Base-by-base conservation (phyloP, 2,888 invertebrate species). In the Trileptium ribeirensis region DNA sequence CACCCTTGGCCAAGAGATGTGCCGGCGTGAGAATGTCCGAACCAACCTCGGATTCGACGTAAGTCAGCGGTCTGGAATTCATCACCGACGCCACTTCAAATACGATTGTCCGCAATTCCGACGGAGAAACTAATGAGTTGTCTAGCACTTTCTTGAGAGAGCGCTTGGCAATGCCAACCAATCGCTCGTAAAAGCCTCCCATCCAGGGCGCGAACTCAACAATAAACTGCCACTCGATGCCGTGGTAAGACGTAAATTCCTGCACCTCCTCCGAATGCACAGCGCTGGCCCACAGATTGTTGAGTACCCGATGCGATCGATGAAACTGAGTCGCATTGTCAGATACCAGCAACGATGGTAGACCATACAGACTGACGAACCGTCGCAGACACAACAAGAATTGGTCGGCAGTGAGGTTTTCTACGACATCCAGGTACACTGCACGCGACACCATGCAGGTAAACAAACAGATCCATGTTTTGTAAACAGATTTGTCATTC, bases 51-150 rank as follows among this genome's bases (percentile, higher is more conserved):
- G 37, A 15, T 36, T 80, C 80, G 24, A 15, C 19, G 8, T 37
- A n/a, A 80, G 80, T 81, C 15, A 80, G 81, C 15, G 80, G 80
- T 80, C 80, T 8, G 24, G 24, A 33, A 29, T 79, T 80, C 8
- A 80, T 80, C 33, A 80, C 34, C 8, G 80, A 80, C 80, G 80
- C 3, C 19, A 80, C 80, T 80, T 80, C 81, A 19, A 81, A 80
- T 19, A 31, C 19, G 8, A 80, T 8, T 31, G 80, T 80, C n/a
- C 24, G n/a, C 29, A 80, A 37, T 37, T 80, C 81, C 31, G 3
- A 24, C 3, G 15, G 33, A 3, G 78, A 19, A n/a, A 80, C n/a
- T 8, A 3, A 34, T 24, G 29, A 19, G 31, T 81, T 80, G 33
- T 37, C 31, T 81, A 80, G 24, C 15, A 29, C 19, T 36, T 80